phyloP scores from a whole-genome alignment of 1,140 invertebrate genomes.

The Gonioctena quinquepunctata region DNA sequence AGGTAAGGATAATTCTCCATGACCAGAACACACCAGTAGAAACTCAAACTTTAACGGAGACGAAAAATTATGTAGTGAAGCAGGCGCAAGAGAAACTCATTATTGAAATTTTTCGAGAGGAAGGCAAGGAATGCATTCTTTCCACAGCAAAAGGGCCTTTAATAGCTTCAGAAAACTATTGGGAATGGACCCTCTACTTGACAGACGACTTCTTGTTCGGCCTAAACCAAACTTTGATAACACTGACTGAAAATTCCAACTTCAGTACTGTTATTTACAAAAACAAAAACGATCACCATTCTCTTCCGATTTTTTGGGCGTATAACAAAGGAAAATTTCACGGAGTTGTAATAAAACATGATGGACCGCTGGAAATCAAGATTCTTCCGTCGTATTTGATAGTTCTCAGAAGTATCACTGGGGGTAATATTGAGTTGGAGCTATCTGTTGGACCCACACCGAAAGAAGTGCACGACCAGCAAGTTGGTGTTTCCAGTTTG shows the following conservation, averaged over 20 bases:
- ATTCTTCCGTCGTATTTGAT: conserved; percentile 49
- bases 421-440: conserved; percentile 39
- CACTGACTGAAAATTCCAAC: conserved; percentile 14
- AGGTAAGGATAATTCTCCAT: conserved; percentile 20
- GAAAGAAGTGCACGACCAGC: conserved; percentile 35
- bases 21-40: not conserved
- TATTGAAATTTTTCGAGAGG: conserved; percentile 20
- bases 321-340: conserved; percentile 48
- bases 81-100: conserved; percentile 16
- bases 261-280: conserved; percentile 45
- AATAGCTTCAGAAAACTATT: conserved; percentile 55
- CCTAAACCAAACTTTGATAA: conserved; percentile 38
- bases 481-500: conserved; percentile 4
- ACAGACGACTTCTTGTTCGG: conserved; percentile 45
- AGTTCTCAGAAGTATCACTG: conserved; percentile 40
- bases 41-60: not conserved
- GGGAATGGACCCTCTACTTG: conserved; percentile 56
- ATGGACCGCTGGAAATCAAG: conserved; percentile 48
- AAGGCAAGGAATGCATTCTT: conserved; percentile 40
- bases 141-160: conserved; percentile 53
- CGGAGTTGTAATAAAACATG: conserved; percentile 44
- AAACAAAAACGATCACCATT: conserved; percentile 37
- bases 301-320: conserved; percentile 49
- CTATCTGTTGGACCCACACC: conserved; percentile 46
- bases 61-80: not conserved